Percentiles rank a stretch among this genome's conserved stretches.
Evolutionary conservation across 64 coral and sea anemone genomes (phyloP).

Genomic region (Orbicella faveolata): DNA sequence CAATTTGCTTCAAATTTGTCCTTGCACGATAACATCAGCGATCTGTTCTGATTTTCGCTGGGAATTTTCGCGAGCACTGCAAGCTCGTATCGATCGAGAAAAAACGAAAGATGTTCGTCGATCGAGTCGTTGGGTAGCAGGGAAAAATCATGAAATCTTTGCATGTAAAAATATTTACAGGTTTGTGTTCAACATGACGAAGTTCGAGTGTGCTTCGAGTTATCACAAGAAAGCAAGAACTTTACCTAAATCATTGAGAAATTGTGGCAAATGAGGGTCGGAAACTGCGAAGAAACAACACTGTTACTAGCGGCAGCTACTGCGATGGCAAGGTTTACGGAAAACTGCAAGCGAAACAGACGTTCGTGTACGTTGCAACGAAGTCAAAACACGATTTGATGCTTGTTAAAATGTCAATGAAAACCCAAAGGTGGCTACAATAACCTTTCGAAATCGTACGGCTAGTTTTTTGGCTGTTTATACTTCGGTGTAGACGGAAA

Average conservation of each 20-base stretch:
- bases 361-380: not conserved
- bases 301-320: not conserved
- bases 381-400: conserved; percentile 11
- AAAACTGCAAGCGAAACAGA: conserved; percentile 25
- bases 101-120: not conserved
- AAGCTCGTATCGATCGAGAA: not conserved
- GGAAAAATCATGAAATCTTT: not conserved
- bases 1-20: conserved; percentile 7
- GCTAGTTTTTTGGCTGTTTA: conserved; percentile 86
- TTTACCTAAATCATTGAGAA: conserved; percentile 23
- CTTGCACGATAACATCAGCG: not conserved
- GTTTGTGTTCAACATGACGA: not conserved
- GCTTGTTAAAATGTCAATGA: not conserved
- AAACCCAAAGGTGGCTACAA: not conserved
- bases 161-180: not conserved
- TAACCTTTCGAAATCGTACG: conserved; percentile 28
- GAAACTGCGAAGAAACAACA: conserved; percentile 29
- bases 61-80: not conserved
- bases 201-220: not conserved
- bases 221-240: not conserved
- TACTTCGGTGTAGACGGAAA: conserved; percentile 98
- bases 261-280: not conserved
- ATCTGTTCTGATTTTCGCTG: not conserved
- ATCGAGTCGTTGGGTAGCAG: not conserved
- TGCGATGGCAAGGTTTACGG: not conserved